phyloP scores from a whole-genome alignment of 2,113 vertebrate species.

The Anhinga anhinga region DNA sequence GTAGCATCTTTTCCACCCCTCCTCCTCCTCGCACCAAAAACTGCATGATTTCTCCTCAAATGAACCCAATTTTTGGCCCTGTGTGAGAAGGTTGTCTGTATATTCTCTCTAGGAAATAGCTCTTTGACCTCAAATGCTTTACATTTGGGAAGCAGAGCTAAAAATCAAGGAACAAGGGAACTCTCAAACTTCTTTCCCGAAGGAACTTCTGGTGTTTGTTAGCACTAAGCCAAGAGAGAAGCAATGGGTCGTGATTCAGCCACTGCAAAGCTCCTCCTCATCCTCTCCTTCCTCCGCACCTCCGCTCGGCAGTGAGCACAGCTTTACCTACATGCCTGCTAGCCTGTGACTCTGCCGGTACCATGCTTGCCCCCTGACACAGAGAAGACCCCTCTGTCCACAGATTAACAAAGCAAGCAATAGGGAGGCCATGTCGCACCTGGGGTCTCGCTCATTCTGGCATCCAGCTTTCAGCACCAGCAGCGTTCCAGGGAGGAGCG shows the following conservation, averaged over 20 bases:
- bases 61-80: neutral
- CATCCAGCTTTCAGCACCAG: neutral
- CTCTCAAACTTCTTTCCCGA: neutral
- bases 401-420: neutral
- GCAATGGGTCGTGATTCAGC: neutral
- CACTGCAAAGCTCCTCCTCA: neutral
- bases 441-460: neutral
- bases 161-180: neutral
- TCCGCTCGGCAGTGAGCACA: neutral
- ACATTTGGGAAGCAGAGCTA: neutral
- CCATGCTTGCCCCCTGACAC: neutral
- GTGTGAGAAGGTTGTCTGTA: neutral
- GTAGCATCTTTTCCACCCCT: neutral
- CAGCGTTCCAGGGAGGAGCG: neutral
- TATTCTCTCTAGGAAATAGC: neutral
- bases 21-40: slow-evolving; percentile 10
- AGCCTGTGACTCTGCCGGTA: neutral
- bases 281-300: too few species aligned
- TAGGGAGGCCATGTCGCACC: too few species aligned
- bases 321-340: neutral
- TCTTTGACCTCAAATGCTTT: neutral
- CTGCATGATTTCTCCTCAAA: slow-evolving; percentile 25
- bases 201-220: neutral
- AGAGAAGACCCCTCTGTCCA: neutral
- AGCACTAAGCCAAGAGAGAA: neutral